Evolutionary conservation across 2,888 invertebrate genomes (phyloP).

Genomic region (Patella caerulea): DNA sequence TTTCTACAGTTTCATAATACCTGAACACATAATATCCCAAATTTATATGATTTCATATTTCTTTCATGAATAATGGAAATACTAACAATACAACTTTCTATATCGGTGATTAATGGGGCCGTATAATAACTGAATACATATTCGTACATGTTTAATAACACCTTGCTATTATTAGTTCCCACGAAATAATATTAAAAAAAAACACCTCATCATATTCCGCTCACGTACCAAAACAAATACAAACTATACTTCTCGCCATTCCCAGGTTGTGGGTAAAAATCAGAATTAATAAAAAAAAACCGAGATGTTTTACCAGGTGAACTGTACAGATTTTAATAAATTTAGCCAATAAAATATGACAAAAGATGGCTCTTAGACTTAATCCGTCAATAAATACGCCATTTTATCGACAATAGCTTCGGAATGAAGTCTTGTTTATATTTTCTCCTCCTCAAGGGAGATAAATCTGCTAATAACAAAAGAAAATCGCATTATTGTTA

Average conservation of each 20-base stretch:
- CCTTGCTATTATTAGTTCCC: background rate
- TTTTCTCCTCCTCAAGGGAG: background rate
- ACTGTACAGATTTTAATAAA: background rate
- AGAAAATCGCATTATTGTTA: background rate
- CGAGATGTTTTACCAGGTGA: background rate
- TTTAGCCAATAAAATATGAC: background rate
- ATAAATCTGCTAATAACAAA: background rate
- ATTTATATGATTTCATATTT: too few relatives aligned
- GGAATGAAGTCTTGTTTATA: too few relatives aligned
- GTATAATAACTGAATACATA: too few relatives aligned
- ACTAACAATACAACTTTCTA: too few relatives aligned
- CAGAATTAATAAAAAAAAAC: background rate
- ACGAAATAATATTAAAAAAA: background rate
- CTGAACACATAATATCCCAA: too few relatives aligned
- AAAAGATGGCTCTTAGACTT: background rate
- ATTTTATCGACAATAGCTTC: background rate
- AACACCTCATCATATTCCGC: too few relatives aligned
- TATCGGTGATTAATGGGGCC: too few relatives aligned
- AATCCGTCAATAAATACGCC: slow-evolving; percentile 2
- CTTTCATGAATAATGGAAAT: too few relatives aligned
- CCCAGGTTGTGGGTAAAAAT: background rate
- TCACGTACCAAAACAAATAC: too few relatives aligned
- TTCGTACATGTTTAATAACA: too few relatives aligned
- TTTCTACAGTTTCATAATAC: too few relatives aligned
- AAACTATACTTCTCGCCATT: background rate